phyloP scores from a whole-genome alignment of 2,113 vertebrate genomes.

The Cromileptes altivelis region DNA sequence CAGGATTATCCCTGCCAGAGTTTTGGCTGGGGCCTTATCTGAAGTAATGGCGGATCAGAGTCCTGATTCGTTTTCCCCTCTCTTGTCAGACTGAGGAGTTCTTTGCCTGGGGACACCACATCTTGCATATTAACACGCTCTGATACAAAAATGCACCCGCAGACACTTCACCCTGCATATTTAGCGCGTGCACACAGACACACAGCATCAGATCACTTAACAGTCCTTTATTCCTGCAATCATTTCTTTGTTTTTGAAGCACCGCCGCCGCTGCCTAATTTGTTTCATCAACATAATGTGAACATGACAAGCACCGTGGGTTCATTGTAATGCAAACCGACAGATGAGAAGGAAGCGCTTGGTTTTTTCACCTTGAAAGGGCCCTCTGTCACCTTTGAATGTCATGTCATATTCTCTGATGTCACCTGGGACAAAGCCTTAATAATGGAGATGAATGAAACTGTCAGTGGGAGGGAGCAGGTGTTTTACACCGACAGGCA shows the following conservation, averaged over 20 bases:
- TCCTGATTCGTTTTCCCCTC: slow-evolving; percentile 54
- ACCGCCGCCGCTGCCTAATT: background rate
- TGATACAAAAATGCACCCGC: slow-evolving; percentile 16
- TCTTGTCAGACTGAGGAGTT: slow-evolving; percentile 53
- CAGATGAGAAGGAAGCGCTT: slow-evolving; percentile 34
- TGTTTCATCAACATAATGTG: background rate
- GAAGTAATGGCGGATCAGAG: slow-evolving; percentile 64
- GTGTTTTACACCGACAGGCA: slow-evolving; percentile 33
- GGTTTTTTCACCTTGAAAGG: slow-evolving; percentile 46
- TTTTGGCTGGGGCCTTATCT: slow-evolving; percentile 63
- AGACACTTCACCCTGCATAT: slow-evolving; percentile 9
- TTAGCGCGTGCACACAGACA: background rate
- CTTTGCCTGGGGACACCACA: slow-evolving; percentile 45
- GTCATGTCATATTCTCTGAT: slow-evolving; percentile 55
- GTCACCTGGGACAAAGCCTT: slow-evolving; percentile 43
- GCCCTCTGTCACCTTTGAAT: slow-evolving; percentile 39
- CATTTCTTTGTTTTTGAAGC: slow-evolving; percentile 10
- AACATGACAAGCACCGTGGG: slow-evolving; percentile 33
- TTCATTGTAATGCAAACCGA: slow-evolving; percentile 41
- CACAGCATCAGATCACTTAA: background rate
- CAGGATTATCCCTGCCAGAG: slow-evolving; percentile 47
- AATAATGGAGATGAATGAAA: slow-evolving; percentile 65
- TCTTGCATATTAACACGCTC: slow-evolving; percentile 50
- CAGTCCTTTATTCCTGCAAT: background rate
- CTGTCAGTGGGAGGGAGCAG: slow-evolving; percentile 29